Base-by-base conservation (phyloP, 2,113 vertebrate species). In the Potamarius usumacintae region DNA sequence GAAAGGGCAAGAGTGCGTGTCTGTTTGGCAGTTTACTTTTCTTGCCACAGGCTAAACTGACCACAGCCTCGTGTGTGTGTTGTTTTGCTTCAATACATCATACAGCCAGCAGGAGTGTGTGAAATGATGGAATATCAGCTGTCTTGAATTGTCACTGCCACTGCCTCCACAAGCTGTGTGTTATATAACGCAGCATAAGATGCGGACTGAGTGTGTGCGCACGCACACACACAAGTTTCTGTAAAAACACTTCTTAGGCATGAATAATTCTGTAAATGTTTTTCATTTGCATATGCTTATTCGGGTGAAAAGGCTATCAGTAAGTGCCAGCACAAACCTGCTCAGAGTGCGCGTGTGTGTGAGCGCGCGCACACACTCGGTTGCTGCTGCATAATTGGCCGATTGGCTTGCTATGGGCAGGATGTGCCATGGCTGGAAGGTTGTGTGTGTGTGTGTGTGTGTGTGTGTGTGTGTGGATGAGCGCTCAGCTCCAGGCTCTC, bases 1-100 rank as follows among this genome's bases (percentile, higher is more conserved):
- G 50, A 69, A 53, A 62, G n/a, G 52, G 78, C 17, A 76, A 55
- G 82, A 83, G 42, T 42, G 63, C 7, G n/a, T 34, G 83, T 87
- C 85, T 55, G 50, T 81, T n/a, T 83, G 77, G 79, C 87, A 18
- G 14, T 52, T 22, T 25, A 76, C 7, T 22, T 87, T 60, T 86
- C 89, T 57, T 67, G 27, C 20, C 76, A 72, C 83, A 83, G 71
- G 34, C 79, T 89, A 89, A 88, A 91, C 67, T 82, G 87, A 86
- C 71, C 72, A 89, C 77, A 88, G 53, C 10, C 58, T 27, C 25
- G 84, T 52, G 53, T 74, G 77, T 76, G 25, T 63, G 65, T 79
- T 42, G 77, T 76, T 86, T 3, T 15, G 83, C 76, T 85, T n/a
- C 5, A 63, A 69, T 72, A 72, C 67, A 87, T 83, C 88, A 87